These are phyloP conservation scores for Dendrocincla fuliginosa DNA, from an alignment of 2,797 vertebrate species.

Conservation along the genomic window DNA sequence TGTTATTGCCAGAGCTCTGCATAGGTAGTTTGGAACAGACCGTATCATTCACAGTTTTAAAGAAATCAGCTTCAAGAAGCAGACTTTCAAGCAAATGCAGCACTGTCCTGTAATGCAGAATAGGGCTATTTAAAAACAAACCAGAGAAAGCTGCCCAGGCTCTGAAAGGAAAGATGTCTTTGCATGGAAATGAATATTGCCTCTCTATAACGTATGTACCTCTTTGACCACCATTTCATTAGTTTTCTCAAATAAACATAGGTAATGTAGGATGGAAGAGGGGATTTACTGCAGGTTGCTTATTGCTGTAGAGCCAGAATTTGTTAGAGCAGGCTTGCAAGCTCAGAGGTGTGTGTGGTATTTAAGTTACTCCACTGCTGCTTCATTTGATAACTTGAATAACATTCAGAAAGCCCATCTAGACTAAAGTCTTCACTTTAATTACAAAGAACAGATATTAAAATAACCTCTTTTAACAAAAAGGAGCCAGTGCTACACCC, in stretches of 20 bases:
- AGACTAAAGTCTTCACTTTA: conserved; percentile 23
- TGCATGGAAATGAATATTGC: neutral
- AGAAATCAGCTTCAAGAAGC: neutral
- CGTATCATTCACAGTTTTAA: neutral
- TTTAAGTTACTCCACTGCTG: neutral
- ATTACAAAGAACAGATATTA: conserved; percentile 53
- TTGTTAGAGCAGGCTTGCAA: neutral
- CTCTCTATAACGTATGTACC: neutral
- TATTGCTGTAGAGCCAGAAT: neutral
- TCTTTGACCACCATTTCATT: neutral
- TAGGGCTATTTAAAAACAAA: conserved; percentile 13
- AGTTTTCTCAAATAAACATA: neutral
- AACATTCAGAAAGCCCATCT: conserved; percentile 6
- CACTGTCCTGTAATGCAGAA: neutral
- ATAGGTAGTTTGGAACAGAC: neutral
- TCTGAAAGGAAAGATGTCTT: neutral
- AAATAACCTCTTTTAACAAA: neutral
- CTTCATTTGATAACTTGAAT: neutral
- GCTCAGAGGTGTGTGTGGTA: neutral
- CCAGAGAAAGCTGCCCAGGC: neutral
- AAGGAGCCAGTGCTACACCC: neutral
- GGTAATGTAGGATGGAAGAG: neutral
- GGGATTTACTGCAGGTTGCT: neutral
- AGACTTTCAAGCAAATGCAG: neutral
- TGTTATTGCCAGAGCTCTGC: neutral